Evolutionary conservation across 53 echinoderm and acorn worm species (phyloP).

Genomic region (Paelopatides confundens): DNA sequence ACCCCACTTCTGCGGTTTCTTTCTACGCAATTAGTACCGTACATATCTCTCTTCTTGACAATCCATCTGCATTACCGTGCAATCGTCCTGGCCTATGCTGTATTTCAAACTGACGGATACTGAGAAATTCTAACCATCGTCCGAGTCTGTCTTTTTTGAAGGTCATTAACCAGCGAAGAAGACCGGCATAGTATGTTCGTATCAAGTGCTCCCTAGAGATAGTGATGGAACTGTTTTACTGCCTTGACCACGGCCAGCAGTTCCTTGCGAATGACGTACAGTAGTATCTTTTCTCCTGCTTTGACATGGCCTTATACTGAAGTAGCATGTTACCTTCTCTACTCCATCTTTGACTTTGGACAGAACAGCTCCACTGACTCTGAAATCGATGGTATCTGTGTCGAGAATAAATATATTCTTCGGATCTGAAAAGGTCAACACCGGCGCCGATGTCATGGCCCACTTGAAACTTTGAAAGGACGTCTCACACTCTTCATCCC

Average conservation of each 20-base stretch:
- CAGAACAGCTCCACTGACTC: too few species aligned
- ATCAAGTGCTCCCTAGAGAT: too few species aligned
- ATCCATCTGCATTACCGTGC: constrained; percentile 26
- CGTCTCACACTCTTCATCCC: constrained; percentile 50
- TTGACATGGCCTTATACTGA: too few species aligned
- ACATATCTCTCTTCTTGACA: constrained; percentile 20
- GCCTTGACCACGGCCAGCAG: too few species aligned
- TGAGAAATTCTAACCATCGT: constrained; percentile 38
- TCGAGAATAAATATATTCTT: constrained; percentile 40
- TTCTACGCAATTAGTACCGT: constrained; percentile 3
- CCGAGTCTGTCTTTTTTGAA: constrained; percentile 45
- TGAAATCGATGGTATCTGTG: constrained; percentile 60
- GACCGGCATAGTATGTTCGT: constrained; percentile 45
- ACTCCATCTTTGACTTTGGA: constrained; percentile 44
- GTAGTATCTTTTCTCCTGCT: too few species aligned
- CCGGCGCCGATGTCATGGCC: constrained; percentile 41
- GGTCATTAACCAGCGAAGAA: constrained; percentile 44
- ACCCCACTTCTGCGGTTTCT: neutral
- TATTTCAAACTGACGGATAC: constrained; percentile 32
- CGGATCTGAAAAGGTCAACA: constrained; percentile 37
- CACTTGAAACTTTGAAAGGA: constrained; percentile 60
- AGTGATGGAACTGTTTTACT: too few species aligned
- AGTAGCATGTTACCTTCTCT: too few species aligned
- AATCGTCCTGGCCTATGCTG: constrained; percentile 31
- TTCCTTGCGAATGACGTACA: too few species aligned